Percentiles rank a stretch among this genome's conserved stretches.
Conservation (phyloP, 1,140 invertebrate species). For the Heliconius hewitsoni region DNA sequence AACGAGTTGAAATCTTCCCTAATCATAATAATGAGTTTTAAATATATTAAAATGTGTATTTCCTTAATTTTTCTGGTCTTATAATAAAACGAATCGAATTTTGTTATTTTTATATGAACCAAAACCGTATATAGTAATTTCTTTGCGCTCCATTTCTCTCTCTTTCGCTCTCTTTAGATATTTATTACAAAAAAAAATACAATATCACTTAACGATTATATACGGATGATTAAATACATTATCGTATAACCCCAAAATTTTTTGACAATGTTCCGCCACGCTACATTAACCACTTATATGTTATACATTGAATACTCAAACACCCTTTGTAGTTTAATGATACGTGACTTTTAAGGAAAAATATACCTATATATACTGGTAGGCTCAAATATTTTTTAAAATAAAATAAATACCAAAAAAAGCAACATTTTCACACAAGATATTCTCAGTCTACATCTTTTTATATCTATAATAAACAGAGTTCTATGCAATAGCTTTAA, state of each 20-base stretch:
- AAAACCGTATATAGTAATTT: background rate
- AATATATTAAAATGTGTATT: too few species aligned
- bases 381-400: too few species aligned
- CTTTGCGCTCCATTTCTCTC: background rate
- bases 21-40: too few species aligned
- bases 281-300: constrained; percentile 56
- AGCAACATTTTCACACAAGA: too few species aligned
- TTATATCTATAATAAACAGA: too few species aligned
- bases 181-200: background rate
- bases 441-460: too few species aligned
- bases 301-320: constrained; percentile 55
- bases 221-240: background rate
- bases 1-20: too few species aligned
- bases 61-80: too few species aligned
- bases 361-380: background rate
- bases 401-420: too few species aligned
- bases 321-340: constrained; percentile 54
- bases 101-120: background rate
- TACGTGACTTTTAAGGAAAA: constrained; percentile 33
- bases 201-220: background rate
- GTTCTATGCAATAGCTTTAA: too few species aligned
- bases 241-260: constrained; percentile 20
- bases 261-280: constrained; percentile 41
- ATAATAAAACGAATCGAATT: too few species aligned
- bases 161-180: background rate